Evolutionary conservation across 2,888 invertebrate genomes (phyloP).

Genomic region (Quadroppia sp.): DNA sequence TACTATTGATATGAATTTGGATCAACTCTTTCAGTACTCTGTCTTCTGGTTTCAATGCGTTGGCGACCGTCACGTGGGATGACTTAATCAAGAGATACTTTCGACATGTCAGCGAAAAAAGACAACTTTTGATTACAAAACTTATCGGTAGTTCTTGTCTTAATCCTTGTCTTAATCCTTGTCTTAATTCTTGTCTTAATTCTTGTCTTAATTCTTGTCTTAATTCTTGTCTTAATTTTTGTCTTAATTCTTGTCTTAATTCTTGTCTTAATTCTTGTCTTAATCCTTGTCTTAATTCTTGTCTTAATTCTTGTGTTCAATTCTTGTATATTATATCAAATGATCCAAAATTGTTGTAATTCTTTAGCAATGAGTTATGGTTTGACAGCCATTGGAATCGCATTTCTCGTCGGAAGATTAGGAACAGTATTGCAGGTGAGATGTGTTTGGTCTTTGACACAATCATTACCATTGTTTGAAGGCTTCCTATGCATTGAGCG

Average conservation of each 20-base stretch:
- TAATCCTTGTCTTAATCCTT: no score
- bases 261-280: no score
- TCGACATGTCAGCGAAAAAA: background rate
- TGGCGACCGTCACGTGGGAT: slow-evolving; percentile 81
- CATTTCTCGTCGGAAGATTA: slow-evolving; percentile 27
- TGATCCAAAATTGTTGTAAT: no score
- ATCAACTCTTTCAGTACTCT: slow-evolving; percentile 56
- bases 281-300: no score
- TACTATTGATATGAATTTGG: no score
- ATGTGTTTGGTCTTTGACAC: background rate
- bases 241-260: no score
- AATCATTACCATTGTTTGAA: background rate
- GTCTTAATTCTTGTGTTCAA: no score
- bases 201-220: no score
- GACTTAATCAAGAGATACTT: slow-evolving; percentile 62
- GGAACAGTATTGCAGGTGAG: slow-evolving; percentile 33
- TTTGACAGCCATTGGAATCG: slow-evolving; percentile 10
- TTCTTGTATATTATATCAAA: background rate
- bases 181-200: no score
- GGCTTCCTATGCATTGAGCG: slow-evolving; percentile 33
- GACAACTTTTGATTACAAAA: slow-evolving; percentile 24
- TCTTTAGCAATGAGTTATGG: slow-evolving; percentile 21
- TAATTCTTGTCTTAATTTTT: no score
- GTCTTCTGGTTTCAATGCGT: slow-evolving; percentile 62
- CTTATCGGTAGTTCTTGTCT: slow-evolving; percentile 16